phyloP scores from a whole-genome alignment of 37 sponge, comb jelly and placozoan genomes.

The Oopsacas minuta region DNA sequence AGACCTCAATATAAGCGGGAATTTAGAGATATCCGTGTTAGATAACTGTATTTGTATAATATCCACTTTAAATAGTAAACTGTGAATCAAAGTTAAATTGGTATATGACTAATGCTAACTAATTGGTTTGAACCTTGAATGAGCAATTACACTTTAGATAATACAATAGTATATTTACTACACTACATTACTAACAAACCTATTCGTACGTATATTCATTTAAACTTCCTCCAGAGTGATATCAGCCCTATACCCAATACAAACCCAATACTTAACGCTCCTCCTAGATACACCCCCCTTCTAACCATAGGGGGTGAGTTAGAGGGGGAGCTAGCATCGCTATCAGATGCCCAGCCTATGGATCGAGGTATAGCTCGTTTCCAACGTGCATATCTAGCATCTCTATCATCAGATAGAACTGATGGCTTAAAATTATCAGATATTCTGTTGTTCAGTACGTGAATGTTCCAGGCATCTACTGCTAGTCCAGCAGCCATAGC shows the following conservation, averaged over 20 bases:
- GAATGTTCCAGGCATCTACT: constrained; percentile 41
- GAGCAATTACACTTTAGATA: too few relatives aligned
- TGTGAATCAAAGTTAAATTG: too few relatives aligned
- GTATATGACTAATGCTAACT: too few relatives aligned
- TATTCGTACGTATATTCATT: neutral
- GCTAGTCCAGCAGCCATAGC: constrained; percentile 78
- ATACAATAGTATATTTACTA: neutral
- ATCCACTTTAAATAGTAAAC: too few relatives aligned
- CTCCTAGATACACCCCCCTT: neutral
- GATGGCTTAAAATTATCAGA: neutral
- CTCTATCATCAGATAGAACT: constrained; percentile 25
- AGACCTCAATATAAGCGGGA: neutral
- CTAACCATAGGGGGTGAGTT: neutral
- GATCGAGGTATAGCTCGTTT: constrained; percentile 76
- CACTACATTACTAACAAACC: neutral
- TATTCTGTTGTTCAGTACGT: neutral
- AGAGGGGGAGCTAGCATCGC: neutral
- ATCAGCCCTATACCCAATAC: neutral
- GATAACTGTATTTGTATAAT: too few relatives aligned
- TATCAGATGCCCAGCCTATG: constrained; percentile 43
- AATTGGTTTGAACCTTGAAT: too few relatives aligned
- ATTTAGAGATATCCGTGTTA: neutral
- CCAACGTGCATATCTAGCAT: constrained; percentile 51
- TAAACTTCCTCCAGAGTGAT: neutral
- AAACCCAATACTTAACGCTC: neutral